Conservation (phyloP, 2,797 vertebrate genomes). For the Leptodactylus fallax region DNA sequence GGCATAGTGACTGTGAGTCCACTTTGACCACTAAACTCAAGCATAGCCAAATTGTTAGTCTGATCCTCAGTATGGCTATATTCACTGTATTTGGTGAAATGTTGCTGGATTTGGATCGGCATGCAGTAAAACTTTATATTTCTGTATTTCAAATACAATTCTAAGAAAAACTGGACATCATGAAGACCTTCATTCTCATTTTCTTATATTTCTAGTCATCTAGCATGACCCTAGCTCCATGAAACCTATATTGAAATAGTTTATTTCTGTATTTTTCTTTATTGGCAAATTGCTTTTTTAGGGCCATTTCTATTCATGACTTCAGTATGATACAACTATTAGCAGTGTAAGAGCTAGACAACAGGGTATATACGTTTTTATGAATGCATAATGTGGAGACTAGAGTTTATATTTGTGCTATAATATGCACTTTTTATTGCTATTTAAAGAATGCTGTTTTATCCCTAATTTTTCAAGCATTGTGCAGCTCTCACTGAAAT, state of each 20-base stretch:
- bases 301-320: conserved; percentile 1
- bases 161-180: not conserved
- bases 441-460: not conserved
- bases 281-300: not conserved
- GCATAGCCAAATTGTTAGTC: too few species aligned
- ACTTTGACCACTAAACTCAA: too few species aligned
- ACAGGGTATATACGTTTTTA: not conserved
- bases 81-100: too few species aligned
- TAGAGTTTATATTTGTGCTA: not conserved
- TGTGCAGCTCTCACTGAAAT: not conserved
- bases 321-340: not conserved
- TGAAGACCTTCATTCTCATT: not conserved
- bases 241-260: not conserved
- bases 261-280: not conserved
- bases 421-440: not conserved
- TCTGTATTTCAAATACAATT: not conserved
- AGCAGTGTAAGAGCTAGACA: not conserved
- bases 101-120: too few species aligned
- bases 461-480: not conserved
- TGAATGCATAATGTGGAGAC: not conserved
- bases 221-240: not conserved
- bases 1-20: too few species aligned
- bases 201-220: not conserved
- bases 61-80: too few species aligned
- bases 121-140: not conserved